These are phyloP conservation scores for Chrysopa pallens DNA, from an alignment of 1,140 invertebrate species.

Conservation along the genomic window DNA sequence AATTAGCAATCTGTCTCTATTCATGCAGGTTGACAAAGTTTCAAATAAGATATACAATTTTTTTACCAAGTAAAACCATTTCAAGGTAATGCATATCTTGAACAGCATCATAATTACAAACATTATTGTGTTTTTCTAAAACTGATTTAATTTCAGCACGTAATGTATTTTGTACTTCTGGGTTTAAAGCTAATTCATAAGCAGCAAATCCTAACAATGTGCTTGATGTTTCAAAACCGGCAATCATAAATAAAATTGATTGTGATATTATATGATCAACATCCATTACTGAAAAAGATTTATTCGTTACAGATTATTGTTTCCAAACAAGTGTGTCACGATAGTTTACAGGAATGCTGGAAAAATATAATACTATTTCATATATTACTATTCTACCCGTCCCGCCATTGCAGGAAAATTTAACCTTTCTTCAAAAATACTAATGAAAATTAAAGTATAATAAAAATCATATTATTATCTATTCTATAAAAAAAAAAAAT, in stretches of 20 bases:
- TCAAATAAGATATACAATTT: neutral
- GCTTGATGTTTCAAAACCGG: conserved; percentile 18
- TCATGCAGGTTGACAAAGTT: no score
- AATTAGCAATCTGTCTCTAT: no score
- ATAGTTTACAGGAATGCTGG: no score
- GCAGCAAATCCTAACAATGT: conserved; percentile 20
- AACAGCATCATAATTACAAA: conserved; percentile 16
- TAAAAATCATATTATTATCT: no score
- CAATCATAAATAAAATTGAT: conserved; percentile 13
- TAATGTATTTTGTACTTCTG: conserved; percentile 16
- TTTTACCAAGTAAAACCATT: conserved; percentile 20
- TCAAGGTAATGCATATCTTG: conserved; percentile 23
- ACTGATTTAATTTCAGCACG: conserved; percentile 12
- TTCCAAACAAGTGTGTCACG: no score
- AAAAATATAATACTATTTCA: no score
- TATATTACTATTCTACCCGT: no score
- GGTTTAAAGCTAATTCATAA: conserved; percentile 31
- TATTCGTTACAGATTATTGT: no score
- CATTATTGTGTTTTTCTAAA: conserved; percentile 5
- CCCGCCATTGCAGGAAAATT: no score
- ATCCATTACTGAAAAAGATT: conserved; percentile 4
- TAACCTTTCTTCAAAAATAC: no score
- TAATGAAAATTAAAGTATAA: no score
- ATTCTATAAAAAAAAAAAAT: no score
- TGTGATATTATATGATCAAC: conserved; percentile 8